phyloP scores from a whole-genome alignment of 2,797 vertebrate genomes.

The Eupleurogrammus muticus region DNA sequence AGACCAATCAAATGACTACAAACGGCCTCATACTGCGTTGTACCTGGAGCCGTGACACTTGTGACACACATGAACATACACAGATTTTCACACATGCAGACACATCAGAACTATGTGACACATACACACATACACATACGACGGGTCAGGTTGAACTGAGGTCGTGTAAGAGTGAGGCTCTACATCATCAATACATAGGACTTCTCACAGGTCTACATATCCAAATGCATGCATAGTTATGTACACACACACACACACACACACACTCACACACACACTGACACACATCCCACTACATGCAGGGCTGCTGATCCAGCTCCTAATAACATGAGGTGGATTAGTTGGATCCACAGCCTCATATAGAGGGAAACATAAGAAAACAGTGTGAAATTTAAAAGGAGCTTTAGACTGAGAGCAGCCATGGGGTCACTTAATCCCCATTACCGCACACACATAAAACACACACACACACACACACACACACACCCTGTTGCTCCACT shows the following conservation, averaged over 20 bases:
- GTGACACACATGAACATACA: conserved; percentile 25
- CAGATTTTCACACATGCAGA: conserved; percentile 15
- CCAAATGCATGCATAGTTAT: conserved; percentile 46
- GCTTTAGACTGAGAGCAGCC: conserved; percentile 71
- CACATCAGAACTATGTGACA: conserved; percentile 20
- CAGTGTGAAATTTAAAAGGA: conserved; percentile 74
- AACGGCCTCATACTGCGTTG: conserved; percentile 1
- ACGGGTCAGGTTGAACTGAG: conserved; percentile 35
- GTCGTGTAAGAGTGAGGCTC: conserved; percentile 52
- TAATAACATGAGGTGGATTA: conserved; percentile 72
- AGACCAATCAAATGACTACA: conserved; percentile 32
- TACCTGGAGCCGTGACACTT: conserved; percentile 2
- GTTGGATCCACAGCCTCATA: conserved; percentile 52
- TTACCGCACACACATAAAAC: conserved; percentile 69
- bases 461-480: conserved; percentile 44
- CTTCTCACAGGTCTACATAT: conserved; percentile 57
- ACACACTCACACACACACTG: conserved; percentile 25
- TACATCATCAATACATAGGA: conserved; percentile 45
- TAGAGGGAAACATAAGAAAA: conserved; percentile 69
- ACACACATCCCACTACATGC: conserved; percentile 28
- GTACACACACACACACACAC: conserved; percentile 40
- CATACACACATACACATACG: conserved; percentile 9
- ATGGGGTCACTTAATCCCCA: conserved; percentile 70
- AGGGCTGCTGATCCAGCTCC: conserved; percentile 50
- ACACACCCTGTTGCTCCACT: conserved; percentile 54